Base-by-base conservation (phyloP, 2,888 invertebrate species). In the Amphimallon solstitiale region DNA sequence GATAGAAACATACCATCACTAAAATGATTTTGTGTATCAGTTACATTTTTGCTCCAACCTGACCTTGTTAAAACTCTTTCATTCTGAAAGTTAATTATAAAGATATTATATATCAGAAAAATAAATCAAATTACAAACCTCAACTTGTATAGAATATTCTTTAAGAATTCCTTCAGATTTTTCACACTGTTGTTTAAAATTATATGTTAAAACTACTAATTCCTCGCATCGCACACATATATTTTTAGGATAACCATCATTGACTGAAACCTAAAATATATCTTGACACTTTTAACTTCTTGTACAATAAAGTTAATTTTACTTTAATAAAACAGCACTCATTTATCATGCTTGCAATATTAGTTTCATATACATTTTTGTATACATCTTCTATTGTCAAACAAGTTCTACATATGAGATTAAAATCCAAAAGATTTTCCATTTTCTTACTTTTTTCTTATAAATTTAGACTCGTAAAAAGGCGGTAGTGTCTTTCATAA, bases 181-280 rank as follows among this genome's bases (percentile, higher is more conserved):
- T 64, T 71, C 63, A 69, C 78, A 78, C 60, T 72, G 67, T 43
- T 74, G 68, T 68, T 75, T 76, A 65, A 78, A 76, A 35, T 72
- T 71, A 38, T 72, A 77, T 68, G 72, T 70, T 56, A 76, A 70
- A 12, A 70, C 60, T 19, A 77, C 66, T 9, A 73, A 37, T 17
- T 74, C 63, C 2, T 72, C 45, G 62, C 78, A 78, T 34, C 56
- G 68, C 10, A 56, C 29, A 52, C 78, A 78, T 37, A 78, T 74
- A 43, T 74, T 66, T 37, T 67, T 66, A 1, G 77, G 77, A 15
- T 71, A 71, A 7, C 70, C 71, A 66, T 76, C 76, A 15, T 66
- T 59, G 67, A 62, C 35, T 15, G 66, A 21, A 68, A 70, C 73
- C 75, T 67, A 48, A 65, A 71, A 61, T 52, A 19, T 49, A 12